A percentile compares a stretch with the other conserved stretches of the same genome.
Evolutionary conservation across 2,113 vertebrate species (phyloP).

Genomic region (Crotalus horridus): DNA sequence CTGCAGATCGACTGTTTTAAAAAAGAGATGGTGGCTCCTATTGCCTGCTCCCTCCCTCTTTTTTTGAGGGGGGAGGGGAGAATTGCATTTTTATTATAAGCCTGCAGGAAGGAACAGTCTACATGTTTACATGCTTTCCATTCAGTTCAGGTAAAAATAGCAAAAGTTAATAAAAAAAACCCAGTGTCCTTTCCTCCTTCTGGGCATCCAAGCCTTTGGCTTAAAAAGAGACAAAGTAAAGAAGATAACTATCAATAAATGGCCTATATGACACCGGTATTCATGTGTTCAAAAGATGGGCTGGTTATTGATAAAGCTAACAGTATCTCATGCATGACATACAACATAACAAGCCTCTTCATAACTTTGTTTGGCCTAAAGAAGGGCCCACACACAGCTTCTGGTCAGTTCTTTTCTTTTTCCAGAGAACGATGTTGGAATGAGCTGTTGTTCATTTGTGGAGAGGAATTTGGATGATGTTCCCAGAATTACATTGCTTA

Average conservation of each 20-base stretch:
- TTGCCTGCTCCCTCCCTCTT: slow-evolving; percentile 45
- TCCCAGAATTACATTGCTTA: neutral
- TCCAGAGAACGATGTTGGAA: neutral
- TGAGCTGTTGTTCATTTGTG: neutral
- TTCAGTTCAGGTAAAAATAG: slow-evolving; percentile 36
- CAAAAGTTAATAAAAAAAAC: rapidly evolving
- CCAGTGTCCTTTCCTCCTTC: neutral
- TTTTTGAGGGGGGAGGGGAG: slow-evolving; percentile 24
- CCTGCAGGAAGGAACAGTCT: slow-evolving; percentile 40
- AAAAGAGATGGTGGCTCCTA: slow-evolving; percentile 41
- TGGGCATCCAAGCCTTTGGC: neutral
- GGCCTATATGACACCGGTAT: neutral
- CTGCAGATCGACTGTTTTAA: slow-evolving; percentile 55
- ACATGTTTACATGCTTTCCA: slow-evolving; percentile 29
- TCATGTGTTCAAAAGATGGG: slow-evolving; percentile 36
- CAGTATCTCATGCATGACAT: slow-evolving; percentile 38
- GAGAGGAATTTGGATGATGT: neutral
- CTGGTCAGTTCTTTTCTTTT: neutral
- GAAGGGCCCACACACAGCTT: neutral
- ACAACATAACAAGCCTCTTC: neutral
- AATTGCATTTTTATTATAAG: slow-evolving; percentile 42
- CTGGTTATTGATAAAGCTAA: slow-evolving; percentile 48
- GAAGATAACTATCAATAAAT: neutral
- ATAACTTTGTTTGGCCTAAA: neutral
- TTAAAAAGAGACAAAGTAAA: neutral